phyloP scores from a whole-genome alignment of 2,888 invertebrate species.

The Sesia bembeciformis region DNA sequence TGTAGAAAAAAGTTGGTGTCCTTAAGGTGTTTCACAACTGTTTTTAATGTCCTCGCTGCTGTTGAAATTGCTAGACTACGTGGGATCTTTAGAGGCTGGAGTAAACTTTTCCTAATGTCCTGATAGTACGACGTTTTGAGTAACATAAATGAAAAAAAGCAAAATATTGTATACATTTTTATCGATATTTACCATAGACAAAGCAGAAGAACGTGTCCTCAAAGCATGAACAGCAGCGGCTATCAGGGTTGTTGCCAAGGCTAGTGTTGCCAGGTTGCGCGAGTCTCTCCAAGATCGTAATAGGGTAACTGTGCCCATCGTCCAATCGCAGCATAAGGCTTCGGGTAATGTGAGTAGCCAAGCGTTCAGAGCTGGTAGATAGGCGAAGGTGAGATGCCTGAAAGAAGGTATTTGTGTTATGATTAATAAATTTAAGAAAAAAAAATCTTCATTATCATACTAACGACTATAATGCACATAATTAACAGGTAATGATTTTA shows the following conservation, averaged over 20 bases:
- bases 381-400: constrained; percentile 93
- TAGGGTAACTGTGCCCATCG: constrained; percentile 95
- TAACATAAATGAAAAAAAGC: no score
- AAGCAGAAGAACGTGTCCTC: constrained; percentile 52
- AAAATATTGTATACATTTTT: no score
- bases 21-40: no score
- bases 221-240: constrained; percentile 70
- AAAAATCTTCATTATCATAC: no score
- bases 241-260: constrained; percentile 77
- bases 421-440: no score
- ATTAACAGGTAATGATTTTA: no score
- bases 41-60: no score
- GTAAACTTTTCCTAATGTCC: neutral
- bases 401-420: constrained; percentile 4
- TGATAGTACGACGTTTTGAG: no score
- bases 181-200: constrained; percentile 52
- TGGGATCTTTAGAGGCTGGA: no score
- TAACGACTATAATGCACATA: no score
- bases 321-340: constrained; percentile 97
- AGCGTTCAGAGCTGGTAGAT: constrained; percentile 91
- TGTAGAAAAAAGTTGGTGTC: no score
- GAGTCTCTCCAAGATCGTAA: constrained; percentile 85
- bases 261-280: constrained; percentile 86
- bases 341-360: constrained; percentile 93
- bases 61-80: no score